Evolutionary conservation across 2,888 invertebrate species (phyloP), one percentile per base, ranked within the genome.

Genomic region (Cataglyphis altisquamis): DNA sequence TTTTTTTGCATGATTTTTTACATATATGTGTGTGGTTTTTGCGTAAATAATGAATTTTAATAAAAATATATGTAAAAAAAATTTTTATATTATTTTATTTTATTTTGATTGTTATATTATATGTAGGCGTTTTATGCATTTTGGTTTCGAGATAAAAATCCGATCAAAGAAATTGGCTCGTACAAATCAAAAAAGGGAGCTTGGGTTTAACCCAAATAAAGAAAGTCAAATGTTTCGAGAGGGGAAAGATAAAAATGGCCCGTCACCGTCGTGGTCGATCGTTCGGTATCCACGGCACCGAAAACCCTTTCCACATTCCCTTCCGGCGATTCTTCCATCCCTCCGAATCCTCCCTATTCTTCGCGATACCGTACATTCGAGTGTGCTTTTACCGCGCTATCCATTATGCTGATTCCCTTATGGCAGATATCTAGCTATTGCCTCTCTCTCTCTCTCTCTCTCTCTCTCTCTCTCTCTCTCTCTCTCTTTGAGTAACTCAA

Each of bases 241-340:
- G 45, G 18, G 36, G 10, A 55, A 29, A 10, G 25, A 39, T 45
- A 60, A 62, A 57, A 32, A 39, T 48, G 25, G 67, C 45, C 32
- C 55, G 12, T 70, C 41, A 36, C n/a, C 57, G 55, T 62, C 32
- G 77, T n/a, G 82, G 77, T 55, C 62, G 45, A 21, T 70, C 82
- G 45, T 36, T 80, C 68, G 41, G 29, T 85, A 78, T 85, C 78
- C 68, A 29, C 57, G 60, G 57, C 48, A 68, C 41, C 55, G 36
- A 80, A 45, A 25, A 25, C 25, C 75, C 60, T 32, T 66, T 66
- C 25, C 52, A 41, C 52, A 41, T 67, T 67, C n/a, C 45, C 64
- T 70, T 77, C 64, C 55, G 70, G 25, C 68, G 39, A 77, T 64
- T 32, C 8, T 70, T 77, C 18, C 52, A 60, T 15, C 64, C 9